phyloP scores from a whole-genome alignment of 2,113 vertebrate genomes.

The Pao palembangensis region DNA sequence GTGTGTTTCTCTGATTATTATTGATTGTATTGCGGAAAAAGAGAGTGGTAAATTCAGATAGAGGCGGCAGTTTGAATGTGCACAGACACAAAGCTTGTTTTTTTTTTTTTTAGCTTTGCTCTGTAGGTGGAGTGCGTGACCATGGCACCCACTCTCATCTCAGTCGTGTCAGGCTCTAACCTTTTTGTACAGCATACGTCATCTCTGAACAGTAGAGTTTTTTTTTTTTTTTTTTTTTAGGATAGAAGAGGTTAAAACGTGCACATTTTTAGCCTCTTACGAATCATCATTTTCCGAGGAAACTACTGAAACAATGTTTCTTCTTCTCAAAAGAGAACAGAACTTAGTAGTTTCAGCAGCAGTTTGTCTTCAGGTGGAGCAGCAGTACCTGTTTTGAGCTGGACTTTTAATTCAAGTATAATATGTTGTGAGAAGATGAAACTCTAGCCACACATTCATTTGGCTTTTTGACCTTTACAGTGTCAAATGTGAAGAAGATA shows the following conservation, averaged over 20 bases:
- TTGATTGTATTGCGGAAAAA: slow-evolving; percentile 6
- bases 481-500: too few relatives aligned
- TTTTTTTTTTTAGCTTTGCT: slow-evolving; percentile 13
- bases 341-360: too few relatives aligned
- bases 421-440: too few relatives aligned
- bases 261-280: not conserved
- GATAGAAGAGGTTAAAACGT: not conserved
- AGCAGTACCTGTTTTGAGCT: too few relatives aligned
- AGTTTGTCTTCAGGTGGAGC: too few relatives aligned
- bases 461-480: too few relatives aligned
- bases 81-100: slow-evolving; percentile 27
- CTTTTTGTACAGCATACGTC: slow-evolving; percentile 29
- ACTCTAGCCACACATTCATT: too few relatives aligned
- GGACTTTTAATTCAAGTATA: too few relatives aligned
- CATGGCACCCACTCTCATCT: slow-evolving; percentile 13
- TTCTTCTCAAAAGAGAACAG: not conserved
- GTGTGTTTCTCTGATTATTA: slow-evolving; percentile 6
- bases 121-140: slow-evolving; percentile 44
- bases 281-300: not conserved
- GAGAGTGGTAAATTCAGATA: slow-evolving; percentile 26
- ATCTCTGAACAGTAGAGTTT: slow-evolving; percentile 11
- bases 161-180: slow-evolving; percentile 10
- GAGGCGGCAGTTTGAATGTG: slow-evolving; percentile 17
- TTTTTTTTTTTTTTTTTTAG: not conserved
- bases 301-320: not conserved